Evolutionary conservation across 2,797 vertebrate species (phyloP).

Genomic region (Kryptolebias ocellatus): DNA sequence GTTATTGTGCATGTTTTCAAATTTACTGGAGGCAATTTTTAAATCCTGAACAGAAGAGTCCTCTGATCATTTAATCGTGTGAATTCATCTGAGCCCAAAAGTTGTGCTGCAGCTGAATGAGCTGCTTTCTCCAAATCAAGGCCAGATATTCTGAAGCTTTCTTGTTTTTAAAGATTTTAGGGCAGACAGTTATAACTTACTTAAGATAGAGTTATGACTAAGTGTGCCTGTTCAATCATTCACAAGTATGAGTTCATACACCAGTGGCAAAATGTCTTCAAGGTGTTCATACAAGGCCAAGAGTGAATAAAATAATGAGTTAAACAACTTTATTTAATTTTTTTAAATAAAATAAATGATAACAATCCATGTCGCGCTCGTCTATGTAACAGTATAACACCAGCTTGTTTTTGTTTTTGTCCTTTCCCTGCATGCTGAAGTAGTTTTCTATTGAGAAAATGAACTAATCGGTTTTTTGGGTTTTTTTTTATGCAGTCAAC

Average conservation of each 20-base stretch:
- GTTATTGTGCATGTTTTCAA: constrained; percentile 32
- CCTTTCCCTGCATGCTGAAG: no score
- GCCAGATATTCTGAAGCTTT: constrained; percentile 50
- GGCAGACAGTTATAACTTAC: constrained; percentile 41
- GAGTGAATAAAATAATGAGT: no score
- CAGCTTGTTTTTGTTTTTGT: no score
- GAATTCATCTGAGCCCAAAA: constrained; percentile 44
- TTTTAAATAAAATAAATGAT: no score
- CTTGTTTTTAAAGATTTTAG: constrained; percentile 49
- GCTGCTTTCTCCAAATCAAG: constrained; percentile 31
- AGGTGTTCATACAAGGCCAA: no score
- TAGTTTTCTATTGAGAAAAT: no score
- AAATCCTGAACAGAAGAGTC: constrained; percentile 25
- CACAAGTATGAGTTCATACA: constrained; percentile 28
- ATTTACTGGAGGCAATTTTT: constrained; percentile 25
- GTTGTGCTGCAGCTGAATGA: constrained; percentile 36
- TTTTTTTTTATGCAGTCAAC: no score
- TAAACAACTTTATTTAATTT: no score
- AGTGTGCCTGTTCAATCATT: constrained; percentile 13
- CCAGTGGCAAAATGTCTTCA: not conserved
- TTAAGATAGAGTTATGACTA: constrained; percentile 31
- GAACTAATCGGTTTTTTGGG: no score
- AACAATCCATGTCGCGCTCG: no score
- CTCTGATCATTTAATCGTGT: constrained; percentile 51
- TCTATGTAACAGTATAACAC: no score